Percentiles rank a stretch among this genome's conserved stretches.
These are phyloP conservation scores for Drosophila stalkeri DNA, from an alignment of 2,888 invertebrate species.

Conservation along the genomic window DNA sequence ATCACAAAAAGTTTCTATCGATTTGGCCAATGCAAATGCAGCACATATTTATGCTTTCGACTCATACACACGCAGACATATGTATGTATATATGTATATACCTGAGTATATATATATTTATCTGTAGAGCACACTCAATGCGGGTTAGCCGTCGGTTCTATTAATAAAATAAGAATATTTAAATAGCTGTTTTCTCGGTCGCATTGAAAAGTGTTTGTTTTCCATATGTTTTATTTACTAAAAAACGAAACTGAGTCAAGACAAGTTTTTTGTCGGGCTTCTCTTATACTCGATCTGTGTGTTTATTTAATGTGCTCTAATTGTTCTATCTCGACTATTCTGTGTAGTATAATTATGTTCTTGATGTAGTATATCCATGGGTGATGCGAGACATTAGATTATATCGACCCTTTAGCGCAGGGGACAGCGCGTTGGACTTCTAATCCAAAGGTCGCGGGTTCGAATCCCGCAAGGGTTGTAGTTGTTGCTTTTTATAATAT, in stretches of 20 bases:
- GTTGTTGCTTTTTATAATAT: slow-evolving; percentile 61
- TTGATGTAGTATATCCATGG: slow-evolving; percentile 14
- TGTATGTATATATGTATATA: slow-evolving; percentile 3
- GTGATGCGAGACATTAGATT: not conserved
- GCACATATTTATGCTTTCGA: slow-evolving; percentile 1
- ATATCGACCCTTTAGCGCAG: slow-evolving; percentile 84
- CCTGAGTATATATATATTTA: not conserved
- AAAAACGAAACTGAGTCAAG: slow-evolving; percentile 3
- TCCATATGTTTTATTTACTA: slow-evolving; percentile 31
- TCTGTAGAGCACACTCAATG: slow-evolving; percentile 5
- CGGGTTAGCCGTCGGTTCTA: slow-evolving; percentile 35
- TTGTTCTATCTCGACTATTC: not conserved
- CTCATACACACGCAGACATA: not conserved
- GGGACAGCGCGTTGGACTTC: slow-evolving; percentile 86
- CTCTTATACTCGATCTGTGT: not conserved
- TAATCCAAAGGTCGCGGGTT: slow-evolving; percentile 86
- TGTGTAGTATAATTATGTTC: slow-evolving; percentile 1
- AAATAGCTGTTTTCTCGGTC: slow-evolving; percentile 53
- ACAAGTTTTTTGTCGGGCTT: not conserved
- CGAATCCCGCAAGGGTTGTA: slow-evolving; percentile 85
- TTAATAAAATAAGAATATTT: slow-evolving; percentile 66
- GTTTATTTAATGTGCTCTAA: not conserved
- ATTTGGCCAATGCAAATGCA: slow-evolving; percentile 30
- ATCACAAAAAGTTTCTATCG: slow-evolving; percentile 21
- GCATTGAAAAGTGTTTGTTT: slow-evolving; percentile 2